These are phyloP conservation scores for Smithornis capensis DNA, from an alignment of 2,113 vertebrate species.

Conservation along the genomic window DNA sequence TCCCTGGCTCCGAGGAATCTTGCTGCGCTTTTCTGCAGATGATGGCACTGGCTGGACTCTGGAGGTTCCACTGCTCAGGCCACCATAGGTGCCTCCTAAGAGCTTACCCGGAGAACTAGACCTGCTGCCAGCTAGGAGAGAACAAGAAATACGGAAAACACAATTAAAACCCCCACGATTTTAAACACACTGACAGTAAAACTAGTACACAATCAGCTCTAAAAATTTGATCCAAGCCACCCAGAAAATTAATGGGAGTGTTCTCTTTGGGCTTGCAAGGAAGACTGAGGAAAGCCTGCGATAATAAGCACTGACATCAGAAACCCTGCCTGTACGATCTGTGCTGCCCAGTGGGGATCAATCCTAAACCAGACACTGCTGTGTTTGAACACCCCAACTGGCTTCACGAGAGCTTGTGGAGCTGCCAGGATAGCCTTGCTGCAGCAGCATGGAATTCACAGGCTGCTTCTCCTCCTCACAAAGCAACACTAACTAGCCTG, in stretches of 20 bases:
- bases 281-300: not conserved
- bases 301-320: not conserved
- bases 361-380: not conserved
- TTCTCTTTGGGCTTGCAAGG: not conserved
- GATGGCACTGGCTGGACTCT: constrained; percentile 79
- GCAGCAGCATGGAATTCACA: not conserved
- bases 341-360: not conserved
- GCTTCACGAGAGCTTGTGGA: not conserved
- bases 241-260: not conserved
- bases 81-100: constrained; percentile 86
- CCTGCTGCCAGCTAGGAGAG: constrained; percentile 87
- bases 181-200: not conserved
- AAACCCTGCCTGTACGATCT: not conserved
- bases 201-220: not conserved
- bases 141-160: not conserved
- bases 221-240: not conserved
- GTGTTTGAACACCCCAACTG: not conserved
- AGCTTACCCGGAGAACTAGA: constrained; percentile 96
- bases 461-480: not conserved
- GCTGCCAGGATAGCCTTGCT: not conserved
- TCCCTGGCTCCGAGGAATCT: constrained; percentile 94
- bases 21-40: constrained; percentile 86
- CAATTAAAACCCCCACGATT: not conserved
- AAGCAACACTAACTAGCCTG: not conserved
- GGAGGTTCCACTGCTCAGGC: constrained; percentile 74